Conservation (phyloP, 2,113 vertebrate species). For the Fulica atra region DNA sequence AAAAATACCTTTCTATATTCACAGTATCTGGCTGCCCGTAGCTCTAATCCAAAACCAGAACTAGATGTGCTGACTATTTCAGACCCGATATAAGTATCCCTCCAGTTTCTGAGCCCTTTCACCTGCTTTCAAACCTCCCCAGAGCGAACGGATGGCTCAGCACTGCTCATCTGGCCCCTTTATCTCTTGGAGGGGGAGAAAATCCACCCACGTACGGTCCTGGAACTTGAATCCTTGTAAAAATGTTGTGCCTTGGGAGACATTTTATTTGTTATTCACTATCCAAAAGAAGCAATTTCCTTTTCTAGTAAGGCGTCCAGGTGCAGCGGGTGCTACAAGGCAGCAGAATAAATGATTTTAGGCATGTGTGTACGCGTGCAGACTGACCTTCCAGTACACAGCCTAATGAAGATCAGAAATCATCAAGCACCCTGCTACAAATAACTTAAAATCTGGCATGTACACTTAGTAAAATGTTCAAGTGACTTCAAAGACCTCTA, state of each 20-base stretch:
- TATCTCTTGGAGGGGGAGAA: background rate
- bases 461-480: background rate
- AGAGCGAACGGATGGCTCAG: background rate
- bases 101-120: background rate
- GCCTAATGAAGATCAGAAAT: conserved; percentile 34
- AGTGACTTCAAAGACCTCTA: conserved; percentile 35
- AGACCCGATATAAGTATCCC: background rate
- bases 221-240: background rate
- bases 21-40: background rate
- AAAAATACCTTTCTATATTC: background rate
- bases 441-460: background rate
- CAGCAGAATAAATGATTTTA: background rate
- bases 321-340: background rate
- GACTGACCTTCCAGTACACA: background rate
- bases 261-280: background rate
- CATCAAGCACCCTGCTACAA: background rate
- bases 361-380: background rate
- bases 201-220: accelerated
- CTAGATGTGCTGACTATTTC: background rate
- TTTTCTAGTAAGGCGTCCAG: background rate
- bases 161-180: background rate
- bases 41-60: background rate
- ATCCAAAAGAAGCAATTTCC: background rate
- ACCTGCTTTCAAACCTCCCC: background rate
- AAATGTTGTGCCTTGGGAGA: background rate